Evolutionary conservation across 2,888 invertebrate genomes (phyloP), one percentile per base, ranked within the genome.

Genomic region (Sialis fuliginosa): DNA sequence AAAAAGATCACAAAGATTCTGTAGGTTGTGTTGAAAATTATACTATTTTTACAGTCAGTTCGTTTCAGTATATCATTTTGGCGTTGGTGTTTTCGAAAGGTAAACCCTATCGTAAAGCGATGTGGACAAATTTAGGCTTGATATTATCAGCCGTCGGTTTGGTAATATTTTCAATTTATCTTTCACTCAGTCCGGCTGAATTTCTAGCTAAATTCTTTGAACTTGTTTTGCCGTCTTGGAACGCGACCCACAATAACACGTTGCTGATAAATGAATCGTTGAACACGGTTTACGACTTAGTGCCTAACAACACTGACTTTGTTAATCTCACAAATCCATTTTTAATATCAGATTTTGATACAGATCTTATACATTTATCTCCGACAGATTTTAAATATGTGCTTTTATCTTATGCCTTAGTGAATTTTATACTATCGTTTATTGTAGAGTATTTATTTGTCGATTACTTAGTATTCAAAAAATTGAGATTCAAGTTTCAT

Each of bases 41-140:
- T 53, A 68, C 75, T 0, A 67, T 80, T 2, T 81, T 74, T 57
- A 64, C 70, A 1, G 61, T 75, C 0, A 77, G 79, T 0, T 68
- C 73, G 49, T 80, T 75, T 56, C 81, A 81, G 56, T 81, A 81
- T 57, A 71, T 80, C 30, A 71, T 70, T 1, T 68, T 77, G 61
- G 77, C 75, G 1, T 62, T 79, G 46, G 68, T 73, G 35, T 81
- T 76, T 58, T 77, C 79, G 0, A 72, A 74, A 49, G 81, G 81
- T 1, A 74, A 73, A 46, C 81, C 81, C 0, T 80, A 77, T 55
- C 62, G 81, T 39, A 69, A 71, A 56, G 67, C 72, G 1, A 67
- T 81, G 45, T 75, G 72, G 53, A 74, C 74, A 4, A 81, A 81
- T 57, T 59, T 67, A 53, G 59, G 64, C 31, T 73, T 75, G 46